A percentile compares a stretch with the other conserved stretches of the same genome.
phyloP scores from a whole-genome alignment of 2,797 vertebrate genomes.

The Danio aesculapii region DNA sequence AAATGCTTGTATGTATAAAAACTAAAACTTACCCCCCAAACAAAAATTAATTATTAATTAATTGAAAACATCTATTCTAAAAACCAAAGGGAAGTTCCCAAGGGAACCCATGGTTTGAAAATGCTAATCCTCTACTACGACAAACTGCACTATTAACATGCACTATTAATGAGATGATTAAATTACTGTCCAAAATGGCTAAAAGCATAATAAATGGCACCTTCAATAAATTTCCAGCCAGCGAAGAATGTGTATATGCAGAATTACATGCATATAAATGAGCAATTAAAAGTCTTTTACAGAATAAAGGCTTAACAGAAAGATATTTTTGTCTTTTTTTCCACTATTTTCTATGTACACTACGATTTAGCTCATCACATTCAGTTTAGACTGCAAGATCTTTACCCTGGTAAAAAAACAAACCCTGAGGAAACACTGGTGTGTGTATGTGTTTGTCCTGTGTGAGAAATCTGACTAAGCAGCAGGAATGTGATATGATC shows the following conservation, averaged over 20 bases:
- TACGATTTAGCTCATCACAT: background rate
- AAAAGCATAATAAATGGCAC: constrained; percentile 16
- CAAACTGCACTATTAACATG: constrained; percentile 18
- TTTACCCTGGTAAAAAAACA: background rate
- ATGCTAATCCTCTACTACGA: constrained; percentile 12
- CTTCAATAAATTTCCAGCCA: background rate
- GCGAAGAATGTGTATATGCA: background rate
- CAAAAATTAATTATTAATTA: background rate
- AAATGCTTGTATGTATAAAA: no score
- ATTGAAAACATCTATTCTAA: background rate
- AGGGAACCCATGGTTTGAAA: constrained; percentile 3
- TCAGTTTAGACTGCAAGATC: background rate
- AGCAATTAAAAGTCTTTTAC: background rate
- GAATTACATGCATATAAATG: background rate
- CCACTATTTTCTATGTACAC: background rate
- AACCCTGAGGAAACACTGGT: background rate
- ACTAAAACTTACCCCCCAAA: background rate
- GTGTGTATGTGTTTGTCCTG: constrained; percentile 19
- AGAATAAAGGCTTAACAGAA: no score
- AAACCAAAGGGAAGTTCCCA: background rate
- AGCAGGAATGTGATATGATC: constrained; percentile 61
- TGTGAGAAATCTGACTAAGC: constrained; percentile 43
- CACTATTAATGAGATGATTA: constrained; percentile 22
- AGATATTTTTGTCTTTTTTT: background rate
- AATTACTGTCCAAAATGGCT: constrained; percentile 21